Percentiles rank a stretch among this genome's conserved stretches.
phyloP scores from a whole-genome alignment of 2,113 vertebrate species.

The Terrapene triunguis region DNA sequence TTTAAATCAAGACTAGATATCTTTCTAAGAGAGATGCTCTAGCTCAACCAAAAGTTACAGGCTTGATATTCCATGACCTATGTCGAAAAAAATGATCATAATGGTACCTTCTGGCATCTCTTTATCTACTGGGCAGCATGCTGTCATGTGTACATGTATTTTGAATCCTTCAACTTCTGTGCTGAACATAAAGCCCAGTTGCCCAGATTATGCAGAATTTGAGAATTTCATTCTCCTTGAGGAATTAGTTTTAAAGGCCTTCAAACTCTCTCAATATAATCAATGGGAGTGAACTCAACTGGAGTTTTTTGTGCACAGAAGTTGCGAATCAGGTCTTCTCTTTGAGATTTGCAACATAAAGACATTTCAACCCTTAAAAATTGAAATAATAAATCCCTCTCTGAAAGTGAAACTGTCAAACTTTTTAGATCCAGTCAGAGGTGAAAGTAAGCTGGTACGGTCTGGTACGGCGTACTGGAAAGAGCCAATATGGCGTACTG shows the following conservation, averaged over 20 bases:
- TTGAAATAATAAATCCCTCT: neutral
- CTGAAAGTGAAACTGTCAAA: neutral
- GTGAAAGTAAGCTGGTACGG: no score
- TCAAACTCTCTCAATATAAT: neutral
- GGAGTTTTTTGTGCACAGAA: neutral
- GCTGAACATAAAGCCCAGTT: neutral
- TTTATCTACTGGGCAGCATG: accelerated
- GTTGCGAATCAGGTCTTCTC: neutral
- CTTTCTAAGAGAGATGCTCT: no score
- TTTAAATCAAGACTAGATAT: no score
- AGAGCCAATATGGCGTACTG: no score
- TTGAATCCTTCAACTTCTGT: neutral
- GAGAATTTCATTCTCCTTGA: neutral
- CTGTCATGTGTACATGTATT: accelerated
- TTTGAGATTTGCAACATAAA: neutral
- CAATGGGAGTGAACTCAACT: neutral
- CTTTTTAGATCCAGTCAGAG: no score
- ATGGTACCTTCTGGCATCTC: neutral
- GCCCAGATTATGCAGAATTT: neutral
- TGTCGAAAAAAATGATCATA: neutral
- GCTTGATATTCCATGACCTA: neutral
- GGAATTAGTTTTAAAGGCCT: accelerated
- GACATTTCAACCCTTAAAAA: neutral
- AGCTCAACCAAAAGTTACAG: neutral
- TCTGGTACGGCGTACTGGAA: no score